phyloP scores from a whole-genome alignment of 2,888 invertebrate species.

The Nephrotoma flavescens region DNA sequence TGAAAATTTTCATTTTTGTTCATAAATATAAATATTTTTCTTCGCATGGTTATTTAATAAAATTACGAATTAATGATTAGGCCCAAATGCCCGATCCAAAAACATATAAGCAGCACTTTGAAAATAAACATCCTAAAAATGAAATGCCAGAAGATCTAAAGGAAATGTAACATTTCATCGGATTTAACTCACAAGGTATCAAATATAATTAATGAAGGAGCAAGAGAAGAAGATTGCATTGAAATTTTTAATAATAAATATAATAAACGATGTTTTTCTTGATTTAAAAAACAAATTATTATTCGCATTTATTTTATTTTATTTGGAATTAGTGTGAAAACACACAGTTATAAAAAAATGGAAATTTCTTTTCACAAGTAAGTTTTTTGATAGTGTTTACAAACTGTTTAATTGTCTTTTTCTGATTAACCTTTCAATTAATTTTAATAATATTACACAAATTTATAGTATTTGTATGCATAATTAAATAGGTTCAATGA shows the following conservation, averaged over 20 bases:
- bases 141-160: conserved; percentile 78
- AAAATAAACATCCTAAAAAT: conserved; percentile 96
- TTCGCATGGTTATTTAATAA: conserved; percentile 9
- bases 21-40: background rate
- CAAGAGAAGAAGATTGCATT: conserved; percentile 2
- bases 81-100: conserved; percentile 99
- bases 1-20: background rate
- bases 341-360: too few species aligned
- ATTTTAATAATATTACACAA: too few species aligned
- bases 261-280: background rate
- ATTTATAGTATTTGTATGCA: too few species aligned
- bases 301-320: background rate
- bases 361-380: too few species aligned
- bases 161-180: conserved; percentile 24
- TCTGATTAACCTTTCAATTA: too few species aligned
- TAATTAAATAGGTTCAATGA: too few species aligned
- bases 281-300: background rate
- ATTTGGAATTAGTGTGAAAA: background rate
- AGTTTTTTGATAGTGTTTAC: too few species aligned
- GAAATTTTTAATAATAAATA: conserved; percentile 2
- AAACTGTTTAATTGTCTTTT: too few species aligned
- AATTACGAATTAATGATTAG: conserved; percentile 36
- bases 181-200: background rate
- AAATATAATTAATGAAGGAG: background rate
- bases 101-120: conserved; percentile 98